Percentiles rank a stretch among this genome's conserved stretches.
These are phyloP conservation scores for Anthoscopus minutus DNA, from an alignment of 2,113 vertebrate genomes.

Conservation along the genomic window DNA sequence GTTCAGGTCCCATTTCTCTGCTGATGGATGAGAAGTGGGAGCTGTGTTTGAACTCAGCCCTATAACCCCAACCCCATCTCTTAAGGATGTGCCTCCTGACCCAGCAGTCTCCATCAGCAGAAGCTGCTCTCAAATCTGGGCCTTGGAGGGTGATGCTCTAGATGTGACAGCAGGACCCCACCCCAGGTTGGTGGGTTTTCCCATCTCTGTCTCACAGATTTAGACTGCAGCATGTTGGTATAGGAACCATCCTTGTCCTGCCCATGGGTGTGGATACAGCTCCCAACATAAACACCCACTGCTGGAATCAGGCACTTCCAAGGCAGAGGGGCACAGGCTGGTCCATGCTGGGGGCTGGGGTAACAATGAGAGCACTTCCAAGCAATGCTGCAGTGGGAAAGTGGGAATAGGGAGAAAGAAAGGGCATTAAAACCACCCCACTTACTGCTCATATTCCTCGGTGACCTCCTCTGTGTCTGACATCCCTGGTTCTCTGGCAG, in stretches of 20 bases:
- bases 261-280: background rate
- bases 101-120: background rate
- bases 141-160: background rate
- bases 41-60: background rate
- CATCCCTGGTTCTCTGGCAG: slow-evolving; percentile 71
- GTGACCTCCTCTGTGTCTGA: slow-evolving; percentile 81
- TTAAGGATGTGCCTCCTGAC: background rate
- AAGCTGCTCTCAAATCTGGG: background rate
- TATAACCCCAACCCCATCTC: background rate
- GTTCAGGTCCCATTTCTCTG: background rate
- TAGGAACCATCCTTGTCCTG: background rate
- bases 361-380: background rate
- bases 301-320: background rate
- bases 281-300: background rate
- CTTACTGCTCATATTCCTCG: slow-evolving; percentile 85
- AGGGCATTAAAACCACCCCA: background rate
- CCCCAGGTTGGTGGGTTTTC: background rate
- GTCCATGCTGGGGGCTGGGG: background rate
- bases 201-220: background rate
- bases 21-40: background rate
- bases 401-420: background rate
- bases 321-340: background rate
- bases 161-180: background rate
- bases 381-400: background rate
- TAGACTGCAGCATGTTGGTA: background rate